Evolutionary conservation across 2,888 invertebrate species (phyloP), one percentile per base, ranked within the genome.

Genomic region (Drosophila ochracea): DNA sequence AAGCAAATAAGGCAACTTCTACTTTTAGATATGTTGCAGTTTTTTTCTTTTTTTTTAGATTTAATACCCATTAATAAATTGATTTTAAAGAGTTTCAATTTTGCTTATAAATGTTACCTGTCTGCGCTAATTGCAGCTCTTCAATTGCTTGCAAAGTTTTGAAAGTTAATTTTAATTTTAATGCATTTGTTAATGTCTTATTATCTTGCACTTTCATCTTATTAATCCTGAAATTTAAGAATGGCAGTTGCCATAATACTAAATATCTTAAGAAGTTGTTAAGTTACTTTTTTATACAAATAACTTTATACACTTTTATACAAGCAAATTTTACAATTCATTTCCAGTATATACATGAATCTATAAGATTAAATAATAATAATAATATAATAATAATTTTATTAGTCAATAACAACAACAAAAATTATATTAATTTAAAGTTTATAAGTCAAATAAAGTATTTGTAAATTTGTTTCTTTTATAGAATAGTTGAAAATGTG

Each of bases 401-500:
- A 11, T 16, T 37, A 49, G 7, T 7, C 1, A 13, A 21, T 16
- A 21, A 16, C 21, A 47, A 21, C 7, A 21, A 7, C n/a, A n/a
- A 25, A 25, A 9, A 47, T 9, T 10, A 49, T n/a, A 13, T 9
- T n/a, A 25, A 47, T 25, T 49, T 43, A 28, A 13, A 33, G 25
- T 30, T n/a, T 4, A n/a, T 9, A 37, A 25, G 47, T 49, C 21
- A 33, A 53, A 19, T 6, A 19, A 25, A 13, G 2, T 47, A 47
- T 55, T 50, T 5, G 11, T 28, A 11, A 28, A 39, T 55, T 37
- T 9, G 31, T 25, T 58, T 6, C 60, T 50, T 60, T n/a, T 25
- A 11, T 13, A 25, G n/a, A 73, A 73, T 49, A 28, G 72, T 62
- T 41, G 11, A 4, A 50, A 33, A 62, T 54, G 37, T 64, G 47